Evolutionary conservation across 2,888 invertebrate genomes (phyloP).

Genomic region (Amphipoea lucens): DNA sequence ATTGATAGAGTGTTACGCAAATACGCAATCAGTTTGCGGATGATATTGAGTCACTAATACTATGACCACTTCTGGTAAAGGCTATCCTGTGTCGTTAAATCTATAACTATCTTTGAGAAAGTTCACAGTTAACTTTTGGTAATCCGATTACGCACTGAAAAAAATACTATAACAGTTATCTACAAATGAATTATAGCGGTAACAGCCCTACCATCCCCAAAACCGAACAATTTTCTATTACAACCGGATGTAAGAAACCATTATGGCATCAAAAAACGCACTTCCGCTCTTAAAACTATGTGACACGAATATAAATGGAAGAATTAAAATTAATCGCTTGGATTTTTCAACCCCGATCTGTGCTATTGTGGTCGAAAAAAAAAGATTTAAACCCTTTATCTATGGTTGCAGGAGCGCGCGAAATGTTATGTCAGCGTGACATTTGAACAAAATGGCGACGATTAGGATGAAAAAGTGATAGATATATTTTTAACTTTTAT

Average conservation of each 20-base stretch:
- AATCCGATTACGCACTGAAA: constrained; percentile 26
- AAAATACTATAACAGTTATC: constrained; percentile 10
- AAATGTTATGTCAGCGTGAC: constrained; percentile 83
- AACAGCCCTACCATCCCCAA: constrained; percentile 60
- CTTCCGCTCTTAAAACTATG: constrained; percentile 83
- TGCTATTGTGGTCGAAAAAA: constrained; percentile 63
- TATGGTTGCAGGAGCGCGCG: constrained; percentile 79
- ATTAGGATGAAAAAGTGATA: constrained; percentile 52
- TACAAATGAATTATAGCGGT: constrained; percentile 23
- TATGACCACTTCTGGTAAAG: no score
- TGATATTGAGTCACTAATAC: no score
- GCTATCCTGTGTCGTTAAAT: no score
- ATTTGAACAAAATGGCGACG: constrained; percentile 77
- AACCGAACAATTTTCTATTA: constrained; percentile 73
- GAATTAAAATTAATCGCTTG: constrained; percentile 79
- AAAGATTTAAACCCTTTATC: constrained; percentile 81
- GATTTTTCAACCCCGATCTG: constrained; percentile 71
- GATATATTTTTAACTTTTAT: constrained; percentile 11
- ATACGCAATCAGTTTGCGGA: no score
- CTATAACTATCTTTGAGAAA: neutral
- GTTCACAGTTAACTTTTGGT: neutral
- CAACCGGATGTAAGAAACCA: constrained; percentile 83
- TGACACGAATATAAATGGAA: constrained; percentile 84
- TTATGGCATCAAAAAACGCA: constrained; percentile 78
- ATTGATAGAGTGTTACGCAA: no score